A percentile compares a stretch with the other conserved stretches of the same genome.
Evolutionary conservation across 2,797 vertebrate species (phyloP).

Genomic region (Graptemys geographica): DNA sequence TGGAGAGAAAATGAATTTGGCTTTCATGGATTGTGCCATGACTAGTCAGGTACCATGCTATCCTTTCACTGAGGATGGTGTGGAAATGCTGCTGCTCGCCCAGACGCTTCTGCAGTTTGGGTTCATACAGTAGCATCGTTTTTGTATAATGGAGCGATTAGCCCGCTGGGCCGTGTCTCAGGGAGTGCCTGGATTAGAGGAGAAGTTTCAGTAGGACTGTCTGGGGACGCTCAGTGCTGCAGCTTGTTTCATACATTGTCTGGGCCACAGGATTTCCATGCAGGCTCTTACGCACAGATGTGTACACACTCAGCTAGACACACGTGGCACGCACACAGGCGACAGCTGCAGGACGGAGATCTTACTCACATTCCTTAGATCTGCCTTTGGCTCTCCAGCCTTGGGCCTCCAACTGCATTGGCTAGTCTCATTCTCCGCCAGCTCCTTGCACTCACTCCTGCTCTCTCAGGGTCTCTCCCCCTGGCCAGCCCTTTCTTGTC

Average conservation of each 20-base stretch:
- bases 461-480: background rate
- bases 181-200: background rate
- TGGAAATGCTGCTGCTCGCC: rapidly evolving
- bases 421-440: background rate
- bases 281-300: background rate
- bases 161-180: background rate
- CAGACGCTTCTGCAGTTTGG: background rate
- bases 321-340: background rate
- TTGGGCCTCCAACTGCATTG: background rate
- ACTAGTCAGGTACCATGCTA: background rate
- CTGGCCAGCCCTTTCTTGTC: background rate
- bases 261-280: background rate
- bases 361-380: background rate
- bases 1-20: background rate
- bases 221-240: background rate
- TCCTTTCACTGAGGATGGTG: background rate
- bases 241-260: background rate
- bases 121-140: background rate
- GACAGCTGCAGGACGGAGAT: background rate
- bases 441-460: background rate
- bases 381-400: background rate
- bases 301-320: background rate
- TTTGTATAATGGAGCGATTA: background rate
- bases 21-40: background rate
- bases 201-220: background rate